Evolutionary conservation across 2,888 invertebrate species (phyloP).

Genomic region (Lingula anatina): DNA sequence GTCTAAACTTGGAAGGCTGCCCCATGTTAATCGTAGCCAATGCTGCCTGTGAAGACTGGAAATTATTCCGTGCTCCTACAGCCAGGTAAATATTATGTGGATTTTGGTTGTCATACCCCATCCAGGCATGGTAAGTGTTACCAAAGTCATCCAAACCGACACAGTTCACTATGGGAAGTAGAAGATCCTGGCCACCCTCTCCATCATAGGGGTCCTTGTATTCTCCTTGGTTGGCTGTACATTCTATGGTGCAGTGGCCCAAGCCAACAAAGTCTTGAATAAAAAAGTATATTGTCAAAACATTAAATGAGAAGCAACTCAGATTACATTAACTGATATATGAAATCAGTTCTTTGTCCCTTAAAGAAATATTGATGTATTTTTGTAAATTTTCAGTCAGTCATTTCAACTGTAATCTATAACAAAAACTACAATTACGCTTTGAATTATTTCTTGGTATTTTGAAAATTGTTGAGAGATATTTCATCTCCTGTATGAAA

Average conservation of each 20-base stretch:
- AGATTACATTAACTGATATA: too few relatives aligned
- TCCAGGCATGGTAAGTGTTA: slow-evolving; percentile 23
- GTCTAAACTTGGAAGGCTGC: slow-evolving; percentile 14
- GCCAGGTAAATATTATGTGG: slow-evolving; percentile 23
- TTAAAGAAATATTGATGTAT: too few relatives aligned
- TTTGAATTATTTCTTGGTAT: too few relatives aligned
- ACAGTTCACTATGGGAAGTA: slow-evolving; percentile 8
- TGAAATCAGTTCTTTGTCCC: too few relatives aligned
- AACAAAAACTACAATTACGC: too few relatives aligned
- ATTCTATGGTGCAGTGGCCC: slow-evolving; percentile 24
- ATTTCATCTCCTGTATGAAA: too few relatives aligned
- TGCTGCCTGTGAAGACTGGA: slow-evolving; percentile 5
- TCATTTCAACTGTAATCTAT: too few relatives aligned
- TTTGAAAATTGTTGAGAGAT: too few relatives aligned
- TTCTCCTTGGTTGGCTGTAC: slow-evolving; percentile 21
- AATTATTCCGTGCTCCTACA: slow-evolving; percentile 15
- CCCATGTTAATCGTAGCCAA: background rate
- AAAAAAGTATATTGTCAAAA: background rate
- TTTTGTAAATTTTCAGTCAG: too few relatives aligned
- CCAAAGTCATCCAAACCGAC: background rate
- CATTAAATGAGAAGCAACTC: too few relatives aligned
- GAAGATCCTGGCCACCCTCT: slow-evolving; percentile 6
- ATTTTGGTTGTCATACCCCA: slow-evolving; percentile 29
- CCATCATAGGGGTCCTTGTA: slow-evolving; percentile 20
- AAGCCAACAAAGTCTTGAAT: slow-evolving; percentile 26